Conservation (phyloP, 2,888 invertebrate genomes). For the Cryptops parisi region DNA sequence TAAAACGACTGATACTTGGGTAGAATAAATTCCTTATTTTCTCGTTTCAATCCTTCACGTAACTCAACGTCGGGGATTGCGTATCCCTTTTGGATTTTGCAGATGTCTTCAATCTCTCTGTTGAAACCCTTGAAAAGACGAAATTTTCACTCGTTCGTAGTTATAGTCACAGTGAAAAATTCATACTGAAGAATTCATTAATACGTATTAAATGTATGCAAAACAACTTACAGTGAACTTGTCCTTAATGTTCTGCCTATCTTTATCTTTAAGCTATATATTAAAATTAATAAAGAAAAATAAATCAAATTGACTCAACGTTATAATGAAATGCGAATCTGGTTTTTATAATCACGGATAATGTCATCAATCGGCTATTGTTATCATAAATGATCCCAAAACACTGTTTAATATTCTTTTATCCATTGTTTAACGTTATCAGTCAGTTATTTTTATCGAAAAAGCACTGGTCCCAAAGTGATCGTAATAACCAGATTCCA, state of each 20-base stretch:
- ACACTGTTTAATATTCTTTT: constrained; percentile 3
- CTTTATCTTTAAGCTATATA: constrained; percentile 59
- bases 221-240: constrained; percentile 52
- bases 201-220: background rate
- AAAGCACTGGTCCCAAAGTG: too few relatives aligned
- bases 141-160: too few relatives aligned
- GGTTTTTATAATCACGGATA: too few relatives aligned
- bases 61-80: constrained; percentile 86
- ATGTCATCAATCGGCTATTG: too few relatives aligned
- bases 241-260: constrained; percentile 70
- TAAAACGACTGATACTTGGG: constrained; percentile 72
- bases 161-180: too few relatives aligned
- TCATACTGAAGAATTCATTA: background rate
- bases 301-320: too few relatives aligned
- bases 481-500: too few relatives aligned
- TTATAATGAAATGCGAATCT: too few relatives aligned
- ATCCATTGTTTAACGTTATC: too few relatives aligned
- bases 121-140: constrained; percentile 62
- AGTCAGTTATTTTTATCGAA: too few relatives aligned
- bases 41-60: constrained; percentile 70
- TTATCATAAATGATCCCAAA: too few relatives aligned
- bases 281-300: constrained; percentile 8
- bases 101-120: constrained; percentile 84
- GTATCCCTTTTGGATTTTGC: constrained; percentile 70
- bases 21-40: constrained; percentile 74